Evolutionary conservation across 2,113 vertebrate species (phyloP), one percentile per base, ranked within the genome.

Genomic region (Equus quagga): DNA sequence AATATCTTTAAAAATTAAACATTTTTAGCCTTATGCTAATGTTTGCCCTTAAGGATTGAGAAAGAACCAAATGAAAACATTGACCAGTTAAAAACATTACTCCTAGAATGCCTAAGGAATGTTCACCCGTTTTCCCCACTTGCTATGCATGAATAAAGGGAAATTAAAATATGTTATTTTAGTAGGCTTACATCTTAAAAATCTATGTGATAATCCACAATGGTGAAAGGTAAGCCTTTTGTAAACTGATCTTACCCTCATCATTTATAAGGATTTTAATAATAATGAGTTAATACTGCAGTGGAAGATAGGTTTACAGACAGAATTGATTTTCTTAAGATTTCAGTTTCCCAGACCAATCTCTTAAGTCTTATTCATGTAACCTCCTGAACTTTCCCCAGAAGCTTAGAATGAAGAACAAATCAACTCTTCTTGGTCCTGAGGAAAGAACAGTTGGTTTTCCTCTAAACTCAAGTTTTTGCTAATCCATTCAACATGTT

Each of bases 11-110:
- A 94, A 94, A 93, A 83, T 83, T 96, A 97, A 97, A 91, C 82
- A 76, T 94, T 97, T 75, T 98, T 96, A 97, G 91, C 17, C n/a
- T 91, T 93, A 88, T 93, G 95, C 97, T 96, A 97, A 89, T 97
- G 86, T 91, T 72, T 96, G 93, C 36, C 86, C 89, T n/a, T 87
- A 96, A 98, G 86, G 51, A 96, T 51, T 96, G 67, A 95, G 44
- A 95, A 46, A 96, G 44, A 96, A 86, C 31, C 51, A 96, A 98
- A 96, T 96, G 70, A 97, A 97, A 97, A 96, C 95, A 96, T 54
- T 49, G 82, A 96, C 94, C 49, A 75, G 44, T 96, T 91, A 82
- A 83, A 90, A 97, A 51, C 67, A 69, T 49, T 91, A 78, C 76
- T 98, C 60, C 23, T 76, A 73, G 89, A 97, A 97, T 96, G 79